phyloP scores from a whole-genome alignment of 2,797 vertebrate species.

The Alectoris magna region DNA sequence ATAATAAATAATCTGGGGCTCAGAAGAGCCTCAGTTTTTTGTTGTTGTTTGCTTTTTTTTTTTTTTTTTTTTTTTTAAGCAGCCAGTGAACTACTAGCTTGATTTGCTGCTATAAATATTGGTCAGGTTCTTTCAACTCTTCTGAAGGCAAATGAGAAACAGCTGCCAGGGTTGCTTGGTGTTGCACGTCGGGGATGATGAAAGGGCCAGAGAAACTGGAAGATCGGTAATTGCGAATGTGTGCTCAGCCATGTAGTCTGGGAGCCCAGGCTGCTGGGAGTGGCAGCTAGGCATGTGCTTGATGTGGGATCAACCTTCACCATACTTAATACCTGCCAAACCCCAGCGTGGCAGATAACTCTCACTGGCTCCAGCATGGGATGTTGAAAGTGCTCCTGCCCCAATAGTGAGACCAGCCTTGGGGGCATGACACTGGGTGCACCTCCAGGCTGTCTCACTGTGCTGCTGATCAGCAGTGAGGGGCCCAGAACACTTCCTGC shows the following conservation, averaged over 20 bases:
- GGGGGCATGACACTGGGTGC: fast-evolving
- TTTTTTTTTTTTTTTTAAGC: background rate
- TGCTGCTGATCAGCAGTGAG: background rate
- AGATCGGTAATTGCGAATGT: background rate
- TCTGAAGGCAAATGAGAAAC: slow-evolving; percentile 25
- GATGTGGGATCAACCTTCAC: slow-evolving; percentile 2
- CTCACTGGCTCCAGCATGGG: background rate
- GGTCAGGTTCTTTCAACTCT: slow-evolving; percentile 39
- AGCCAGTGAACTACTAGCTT: background rate
- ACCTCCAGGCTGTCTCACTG: background rate
- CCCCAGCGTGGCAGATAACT: background rate
- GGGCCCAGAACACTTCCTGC: fast-evolving
- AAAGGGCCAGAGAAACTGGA: background rate
- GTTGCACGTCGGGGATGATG: background rate
- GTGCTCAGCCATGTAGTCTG: background rate
- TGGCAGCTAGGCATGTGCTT: background rate
- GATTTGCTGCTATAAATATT: slow-evolving; percentile 41
- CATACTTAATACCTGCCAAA: background rate
- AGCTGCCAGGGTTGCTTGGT: slow-evolving; percentile 19
- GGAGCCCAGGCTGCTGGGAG: background rate
- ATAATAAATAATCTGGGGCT: slow-evolving; percentile 6
- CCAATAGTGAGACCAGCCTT: fast-evolving
- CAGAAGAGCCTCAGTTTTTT: slow-evolving; percentile 36
- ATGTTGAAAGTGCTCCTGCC: background rate
- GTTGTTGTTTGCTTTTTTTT: background rate